A percentile compares a stretch with the other conserved stretches of the same genome.
phyloP scores from a whole-genome alignment of 2,113 vertebrate genomes.

The Aldabrachelys gigantea region DNA sequence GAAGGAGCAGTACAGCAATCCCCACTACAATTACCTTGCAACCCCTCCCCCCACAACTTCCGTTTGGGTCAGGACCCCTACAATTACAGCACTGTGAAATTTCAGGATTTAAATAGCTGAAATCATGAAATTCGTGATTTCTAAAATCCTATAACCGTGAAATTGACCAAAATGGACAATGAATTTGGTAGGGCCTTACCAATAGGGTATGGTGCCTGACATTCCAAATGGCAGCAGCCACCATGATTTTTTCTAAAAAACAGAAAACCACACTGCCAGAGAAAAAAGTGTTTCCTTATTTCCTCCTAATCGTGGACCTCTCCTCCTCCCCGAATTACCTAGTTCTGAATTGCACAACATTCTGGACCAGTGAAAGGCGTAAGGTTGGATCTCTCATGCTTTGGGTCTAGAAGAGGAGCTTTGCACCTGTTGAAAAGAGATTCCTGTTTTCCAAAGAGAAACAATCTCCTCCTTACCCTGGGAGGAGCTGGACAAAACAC shows the following conservation, averaged over 20 bases:
- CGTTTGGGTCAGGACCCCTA: no score
- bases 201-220: not conserved
- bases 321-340: not conserved
- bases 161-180: no score
- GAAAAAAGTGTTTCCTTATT: conserved; percentile 8
- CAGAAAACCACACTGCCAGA: not conserved
- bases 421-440: conserved; percentile 23
- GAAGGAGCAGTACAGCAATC: no score
- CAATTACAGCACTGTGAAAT: no score
- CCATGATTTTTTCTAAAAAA: not conserved
- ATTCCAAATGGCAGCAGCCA: not conserved
- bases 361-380: not conserved
- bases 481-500: conserved; percentile 29
- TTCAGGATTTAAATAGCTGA: no score
- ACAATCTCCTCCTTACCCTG: not conserved
- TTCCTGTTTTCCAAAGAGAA: conserved; percentile 26
- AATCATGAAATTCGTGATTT: no score
- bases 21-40: no score
- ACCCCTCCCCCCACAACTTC: no score
- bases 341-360: not conserved
- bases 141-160: no score
- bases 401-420: conserved; percentile 23
- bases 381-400: not conserved
- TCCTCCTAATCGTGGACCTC: not conserved
- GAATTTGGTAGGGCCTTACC: no score